Conservation (phyloP, 2,888 invertebrate species). For the Blomia tropicalis region DNA sequence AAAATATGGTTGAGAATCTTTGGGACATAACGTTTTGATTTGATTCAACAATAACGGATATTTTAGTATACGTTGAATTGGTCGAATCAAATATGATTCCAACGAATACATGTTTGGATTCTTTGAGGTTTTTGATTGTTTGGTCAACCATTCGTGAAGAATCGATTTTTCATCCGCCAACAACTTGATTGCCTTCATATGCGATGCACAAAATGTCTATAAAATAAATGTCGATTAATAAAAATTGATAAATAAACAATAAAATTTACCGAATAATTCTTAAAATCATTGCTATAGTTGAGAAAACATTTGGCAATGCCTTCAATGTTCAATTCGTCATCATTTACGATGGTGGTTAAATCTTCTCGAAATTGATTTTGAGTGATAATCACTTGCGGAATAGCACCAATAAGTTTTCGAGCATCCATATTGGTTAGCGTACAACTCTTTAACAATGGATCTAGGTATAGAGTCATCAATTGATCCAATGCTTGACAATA, state of each 20-base stretch:
- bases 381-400: constrained; percentile 91
- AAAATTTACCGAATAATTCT: constrained; percentile 64
- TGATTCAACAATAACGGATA: constrained; percentile 89
- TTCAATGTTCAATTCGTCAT: constrained; percentile 7
- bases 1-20: constrained; percentile 78
- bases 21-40: constrained; percentile 77
- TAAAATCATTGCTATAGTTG: constrained; percentile 94
- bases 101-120: constrained; percentile 36
- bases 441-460: constrained; percentile 85
- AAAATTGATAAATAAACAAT: neutral
- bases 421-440: constrained; percentile 90
- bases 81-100: constrained; percentile 94
- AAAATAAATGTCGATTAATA: neutral
- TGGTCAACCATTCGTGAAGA: constrained; percentile 20
- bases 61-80: constrained; percentile 92
- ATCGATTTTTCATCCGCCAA: constrained; percentile 37
- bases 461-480: constrained; percentile 84
- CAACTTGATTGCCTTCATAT: constrained; percentile 95
- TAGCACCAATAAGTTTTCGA: constrained; percentile 87
- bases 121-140: constrained; percentile 14
- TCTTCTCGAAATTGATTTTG: constrained; percentile 60
- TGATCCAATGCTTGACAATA: constrained; percentile 92
- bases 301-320: constrained; percentile 82
- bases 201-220: constrained; percentile 78
- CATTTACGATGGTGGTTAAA: constrained; percentile 9